Base-by-base conservation (phyloP, 1,140 invertebrate genomes). In the Drosophila suzukii region DNA sequence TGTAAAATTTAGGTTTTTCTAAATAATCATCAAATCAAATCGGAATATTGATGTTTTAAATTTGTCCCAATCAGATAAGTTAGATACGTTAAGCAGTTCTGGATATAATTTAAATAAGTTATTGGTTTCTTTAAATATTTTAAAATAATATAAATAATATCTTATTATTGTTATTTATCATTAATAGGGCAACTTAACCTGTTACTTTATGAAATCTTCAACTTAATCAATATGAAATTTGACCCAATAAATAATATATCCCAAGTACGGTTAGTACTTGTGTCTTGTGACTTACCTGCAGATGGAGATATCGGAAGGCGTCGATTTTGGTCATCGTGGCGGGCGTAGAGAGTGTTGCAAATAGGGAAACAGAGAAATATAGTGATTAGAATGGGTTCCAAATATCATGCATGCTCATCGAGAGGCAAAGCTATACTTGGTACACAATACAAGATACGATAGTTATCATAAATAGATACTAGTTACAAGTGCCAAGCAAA, bases 401-500 rank as follows among this genome's bases (percentile, higher is more conserved):
- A 39, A 39, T n/a, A 5, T 3, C 8, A 8, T 2, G 8, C 32
- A 34, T 2, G 32, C 10, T 44, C 10, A 11, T 17, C 43, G 15
- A 17, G 15, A 44, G 24, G 12, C 13, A 15, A 50, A 50, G 7
- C 8, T 20, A 51, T 32, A 39, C 15, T 39, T 8, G 17, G 5
- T 46, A 55, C 7, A 58, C 43, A 71, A 36, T 36, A 57, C 36
- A 27, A 20, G 43, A 30, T 57, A 57, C 34, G 32, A 6, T 34
- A 70, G 30, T 20, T 46, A 20, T 20, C 15, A n/a, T 10, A 12
- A 36, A 27, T 54, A 47, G 3, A 12, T 17, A 32, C 53, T 57
- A 51, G 13, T 46, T 63, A 76, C 54, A 55, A 43, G 73, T 76
- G 73, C 72, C 73, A 76, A 76, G 73, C 73, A 75, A 76, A 76